Evolutionary conservation across 2,113 vertebrate genomes (phyloP), one percentile per base, ranked within the genome.

Genomic region (Hemichromis elongatus): DNA sequence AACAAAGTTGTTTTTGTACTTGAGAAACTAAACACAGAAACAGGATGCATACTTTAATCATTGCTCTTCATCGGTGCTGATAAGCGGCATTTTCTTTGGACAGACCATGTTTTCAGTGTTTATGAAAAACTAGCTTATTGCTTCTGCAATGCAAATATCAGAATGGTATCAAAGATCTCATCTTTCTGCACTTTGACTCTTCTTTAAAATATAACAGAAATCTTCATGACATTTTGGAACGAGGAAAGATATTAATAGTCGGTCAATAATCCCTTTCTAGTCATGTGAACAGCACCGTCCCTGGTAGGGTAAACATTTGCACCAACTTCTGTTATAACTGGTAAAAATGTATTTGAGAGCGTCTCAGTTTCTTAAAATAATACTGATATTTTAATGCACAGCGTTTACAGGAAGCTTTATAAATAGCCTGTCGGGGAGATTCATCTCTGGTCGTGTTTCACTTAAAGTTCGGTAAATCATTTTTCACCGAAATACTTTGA

Each of bases 341-440:
- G 11, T 63, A 24, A 84, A 91, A 50, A 19, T 28, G 68, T 2
- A 50, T 50, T n/a, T 50, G 24, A 89, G 95, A 90, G 95, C 95
- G 87, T 92, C 86, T 93, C 87, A 86, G 66, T 83, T 91, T 88
- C 92, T 78, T 85, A 85, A 88, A 95, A 95, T 94, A 97, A 97
- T 92, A 93, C 96, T 94, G 90, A 90, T 88, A 92, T 96, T 94
- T 93, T 93, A 95, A 96, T 96, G 95, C 95, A 96, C 95, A 97
- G 93, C 96, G 97, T 97, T 95, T 97, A 96, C 96, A 97, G 81
- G 87, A 94, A 87, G 94, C 93, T 95, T 95, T 81, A 75, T 96
- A 96, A 95, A 96, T 84, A 92, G 92, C 89, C 94, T 30, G 21
- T 88, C 66, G 55, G 86, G 85, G 93, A 95, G 93, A 47, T 81